Conservation (phyloP, 2,888 invertebrate genomes). For the Neocrepidodera transversa region DNA sequence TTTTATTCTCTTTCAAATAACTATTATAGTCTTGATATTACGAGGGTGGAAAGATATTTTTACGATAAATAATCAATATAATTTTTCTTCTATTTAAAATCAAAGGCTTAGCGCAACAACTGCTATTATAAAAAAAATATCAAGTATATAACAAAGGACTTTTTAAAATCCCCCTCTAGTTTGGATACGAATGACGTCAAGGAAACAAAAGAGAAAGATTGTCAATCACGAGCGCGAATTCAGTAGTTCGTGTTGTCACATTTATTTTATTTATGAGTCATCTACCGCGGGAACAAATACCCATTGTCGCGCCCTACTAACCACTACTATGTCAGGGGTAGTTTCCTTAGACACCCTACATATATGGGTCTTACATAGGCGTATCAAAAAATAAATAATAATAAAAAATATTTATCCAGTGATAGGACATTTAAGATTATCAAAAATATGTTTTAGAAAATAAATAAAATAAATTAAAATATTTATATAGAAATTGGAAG, state of each 20-base stretch:
- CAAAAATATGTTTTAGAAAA: not conserved
- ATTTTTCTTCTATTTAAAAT: too few species aligned
- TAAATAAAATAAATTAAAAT: not conserved
- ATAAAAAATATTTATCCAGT: too few species aligned
- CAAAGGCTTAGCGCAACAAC: too few species aligned
- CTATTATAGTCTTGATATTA: too few species aligned
- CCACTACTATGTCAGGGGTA: conserved; percentile 39
- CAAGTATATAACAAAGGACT: too few species aligned
- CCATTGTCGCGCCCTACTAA: conserved; percentile 37
- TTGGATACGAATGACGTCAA: conserved; percentile 10
- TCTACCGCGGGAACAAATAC: conserved; percentile 30
- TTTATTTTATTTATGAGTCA: conserved; percentile 38
- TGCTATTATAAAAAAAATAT: too few species aligned
- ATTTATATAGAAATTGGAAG: not conserved
- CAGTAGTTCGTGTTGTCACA: conserved; percentile 25
- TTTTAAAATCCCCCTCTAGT: conserved; percentile 10
- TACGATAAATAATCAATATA: too few species aligned
- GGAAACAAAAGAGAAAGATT: conserved; percentile 19
- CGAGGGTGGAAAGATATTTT: too few species aligned
- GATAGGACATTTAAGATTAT: too few species aligned
- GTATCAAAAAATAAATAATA: too few species aligned
- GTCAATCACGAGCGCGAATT: conserved; percentile 24
- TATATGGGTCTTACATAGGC: conserved; percentile 12
- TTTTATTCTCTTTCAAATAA: too few species aligned
- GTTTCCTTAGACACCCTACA: conserved; percentile 19